Percentiles rank a stretch among this genome's conserved stretches.
Conservation (phyloP, 37 sponge, comb jelly and placozoan genomes). For the Cliona cf. orientalis region DNA sequence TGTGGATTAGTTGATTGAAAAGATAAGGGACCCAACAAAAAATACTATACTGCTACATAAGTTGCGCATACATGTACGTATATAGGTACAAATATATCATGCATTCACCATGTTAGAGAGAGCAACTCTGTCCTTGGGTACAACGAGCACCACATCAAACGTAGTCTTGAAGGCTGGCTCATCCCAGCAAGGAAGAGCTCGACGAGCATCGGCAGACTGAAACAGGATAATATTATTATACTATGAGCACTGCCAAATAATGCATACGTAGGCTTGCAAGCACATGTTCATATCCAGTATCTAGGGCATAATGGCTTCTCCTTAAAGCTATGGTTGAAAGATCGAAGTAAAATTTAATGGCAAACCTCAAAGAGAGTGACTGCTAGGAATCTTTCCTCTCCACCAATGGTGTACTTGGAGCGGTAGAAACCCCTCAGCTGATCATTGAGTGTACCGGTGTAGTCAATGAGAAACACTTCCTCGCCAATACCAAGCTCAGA, state of each 20-base stretch:
- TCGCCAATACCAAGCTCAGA: constrained; percentile 44
- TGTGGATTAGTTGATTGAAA: no score
- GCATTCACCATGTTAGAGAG: constrained; percentile 90
- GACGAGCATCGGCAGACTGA: constrained; percentile 92
- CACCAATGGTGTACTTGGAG: constrained; percentile 60
- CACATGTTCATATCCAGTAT: no score
- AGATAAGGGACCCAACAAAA: no score
- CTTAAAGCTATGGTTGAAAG: no score
- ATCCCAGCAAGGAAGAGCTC: constrained; percentile 98
- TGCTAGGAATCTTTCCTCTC: neutral
- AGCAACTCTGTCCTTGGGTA: constrained; percentile 85
- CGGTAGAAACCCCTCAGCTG: constrained; percentile 94
- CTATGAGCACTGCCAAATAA: no score
- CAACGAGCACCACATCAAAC: constrained; percentile 92
- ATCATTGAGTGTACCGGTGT: constrained; percentile 79
- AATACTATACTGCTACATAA: no score
- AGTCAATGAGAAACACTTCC: constrained; percentile 55
- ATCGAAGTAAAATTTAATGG: no score
- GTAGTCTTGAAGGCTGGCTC: constrained; percentile 96
- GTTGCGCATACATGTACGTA: no score
- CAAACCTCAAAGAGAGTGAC: constrained; percentile 2
- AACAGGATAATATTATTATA: no score
- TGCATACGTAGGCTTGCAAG: no score
- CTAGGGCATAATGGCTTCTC: no score
- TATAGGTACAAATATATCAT: no score